Conservation (phyloP, 2,113 vertebrate genomes). For the Platysternon megacephalum region DNA sequence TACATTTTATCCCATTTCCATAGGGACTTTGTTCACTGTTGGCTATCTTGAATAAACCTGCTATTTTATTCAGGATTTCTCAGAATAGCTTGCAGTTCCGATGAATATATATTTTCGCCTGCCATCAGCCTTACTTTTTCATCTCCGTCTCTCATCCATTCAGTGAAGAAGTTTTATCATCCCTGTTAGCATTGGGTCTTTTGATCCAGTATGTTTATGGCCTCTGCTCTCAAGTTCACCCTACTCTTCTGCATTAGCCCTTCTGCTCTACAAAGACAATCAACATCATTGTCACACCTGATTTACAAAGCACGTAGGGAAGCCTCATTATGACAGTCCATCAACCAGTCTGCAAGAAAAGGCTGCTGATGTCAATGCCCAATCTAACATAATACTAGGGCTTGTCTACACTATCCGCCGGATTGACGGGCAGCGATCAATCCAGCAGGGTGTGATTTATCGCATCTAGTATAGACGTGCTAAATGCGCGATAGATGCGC, state of each 20-base stretch:
- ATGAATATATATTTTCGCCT: neutral
- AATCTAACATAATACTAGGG: neutral
- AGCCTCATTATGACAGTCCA: neutral
- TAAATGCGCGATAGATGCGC: too few species aligned
- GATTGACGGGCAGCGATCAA: too few species aligned
- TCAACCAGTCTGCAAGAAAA: neutral
- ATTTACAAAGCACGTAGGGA: neutral
- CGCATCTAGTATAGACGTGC: too few species aligned
- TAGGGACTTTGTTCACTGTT: neutral
- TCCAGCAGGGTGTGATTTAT: too few species aligned
- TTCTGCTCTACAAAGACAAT: neutral
- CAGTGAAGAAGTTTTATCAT: neutral
- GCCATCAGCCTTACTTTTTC: neutral
- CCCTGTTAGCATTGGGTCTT: neutral
- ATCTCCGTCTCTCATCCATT: neutral
- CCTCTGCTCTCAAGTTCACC: neutral
- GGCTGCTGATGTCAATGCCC: neutral
- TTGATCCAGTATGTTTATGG: neutral
- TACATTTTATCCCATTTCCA: neutral
- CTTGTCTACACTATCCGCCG: too few species aligned
- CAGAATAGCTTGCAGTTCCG: neutral
- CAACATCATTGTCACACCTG: fast-evolving
- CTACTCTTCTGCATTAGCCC: neutral
- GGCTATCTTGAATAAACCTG: neutral
- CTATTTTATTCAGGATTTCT: neutral